Base-by-base conservation (phyloP, 2,113 vertebrate genomes). In the Entomyzon cyanotis region DNA sequence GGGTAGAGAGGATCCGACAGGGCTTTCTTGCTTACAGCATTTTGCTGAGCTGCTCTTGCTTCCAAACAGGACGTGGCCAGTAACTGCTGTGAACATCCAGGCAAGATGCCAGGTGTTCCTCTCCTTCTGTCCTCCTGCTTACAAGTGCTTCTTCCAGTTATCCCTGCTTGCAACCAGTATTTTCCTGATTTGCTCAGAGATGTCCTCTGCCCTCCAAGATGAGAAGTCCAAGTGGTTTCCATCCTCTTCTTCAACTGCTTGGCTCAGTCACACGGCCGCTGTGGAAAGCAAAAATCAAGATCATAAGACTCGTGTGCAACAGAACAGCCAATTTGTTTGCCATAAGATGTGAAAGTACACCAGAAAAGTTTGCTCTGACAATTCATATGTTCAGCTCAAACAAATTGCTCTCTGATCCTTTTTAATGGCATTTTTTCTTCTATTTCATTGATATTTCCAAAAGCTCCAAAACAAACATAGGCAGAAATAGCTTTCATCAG, bases 261-360 rank as follows among this genome's bases (percentile, higher is more conserved):
- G 53, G 27, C 35, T 85, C 39, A 37, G 20, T 28, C 79, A 42
- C 24, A 77, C 55, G 68, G 73, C 22, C 46, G 65, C 35, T 76
- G 75, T 84, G 56, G 35, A 93, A 96, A 71, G 85, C 30, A 84
- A 81, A 83, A 90, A 68, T 42, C 24, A 78, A 68, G 25, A 46
- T 49, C 9, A 12, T 37, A 31, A 71, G 46, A 79, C 6, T 67
- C 46, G n/a, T 25, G 25, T 80, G 16, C 31, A 75, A 84, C 7
- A 13, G 35, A 78, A 70, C 22, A 56, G 35, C 37, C 47, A 85
- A 68, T 0, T 15, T n/a, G 30, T 74, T 77, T 53, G n/a, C 37
- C 23, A 13, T 41, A 49, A 69, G 52, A 42, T 4, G 4, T 37
- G 30, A 42, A 73, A 83, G 25, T 18, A 75, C 17, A 11, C 24